These are phyloP conservation scores for Drosophila parthenogenetica DNA, from an alignment of 2,888 invertebrate species.

Conservation along the genomic window DNA sequence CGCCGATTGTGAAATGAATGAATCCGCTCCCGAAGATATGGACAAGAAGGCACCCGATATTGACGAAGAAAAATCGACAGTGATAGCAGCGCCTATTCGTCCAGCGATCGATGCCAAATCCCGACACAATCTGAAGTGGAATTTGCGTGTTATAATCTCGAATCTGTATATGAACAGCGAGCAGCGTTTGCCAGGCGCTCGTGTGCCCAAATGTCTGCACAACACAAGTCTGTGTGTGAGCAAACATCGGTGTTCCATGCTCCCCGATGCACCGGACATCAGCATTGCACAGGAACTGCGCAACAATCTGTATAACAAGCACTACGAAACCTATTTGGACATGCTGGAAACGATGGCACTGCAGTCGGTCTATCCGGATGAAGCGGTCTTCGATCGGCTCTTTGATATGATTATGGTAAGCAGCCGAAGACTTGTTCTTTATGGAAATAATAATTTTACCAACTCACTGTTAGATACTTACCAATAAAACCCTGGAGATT, in stretches of 20 bases:
- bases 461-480: conserved; percentile 45
- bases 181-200: conserved; percentile 74
- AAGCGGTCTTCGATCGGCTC: conserved; percentile 75
- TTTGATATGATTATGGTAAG: conserved; percentile 82
- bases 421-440: too few species aligned
- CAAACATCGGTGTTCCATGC: conserved; percentile 77
- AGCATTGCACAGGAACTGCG: conserved; percentile 68
- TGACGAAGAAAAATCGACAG: conserved; percentile 23
- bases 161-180: conserved; percentile 79
- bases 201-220: conserved; percentile 78
- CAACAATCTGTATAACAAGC: conserved; percentile 68
- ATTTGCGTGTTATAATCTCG: conserved; percentile 77
- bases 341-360: conserved; percentile 75
- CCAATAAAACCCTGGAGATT: conserved; percentile 47
- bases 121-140: conserved; percentile 56
- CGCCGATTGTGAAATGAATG: conserved; percentile 27
- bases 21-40: not conserved
- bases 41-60: not conserved
- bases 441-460: not conserved
- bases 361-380: conserved; percentile 82
- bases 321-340: conserved; percentile 78
- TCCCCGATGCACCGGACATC: conserved; percentile 72
- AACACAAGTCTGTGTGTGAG: conserved; percentile 77
- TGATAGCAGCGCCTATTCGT: not conserved
- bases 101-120: conserved; percentile 10